These are phyloP conservation scores for Zele albiditarsus DNA, from an alignment of 2,888 invertebrate genomes.

Conservation along the genomic window DNA sequence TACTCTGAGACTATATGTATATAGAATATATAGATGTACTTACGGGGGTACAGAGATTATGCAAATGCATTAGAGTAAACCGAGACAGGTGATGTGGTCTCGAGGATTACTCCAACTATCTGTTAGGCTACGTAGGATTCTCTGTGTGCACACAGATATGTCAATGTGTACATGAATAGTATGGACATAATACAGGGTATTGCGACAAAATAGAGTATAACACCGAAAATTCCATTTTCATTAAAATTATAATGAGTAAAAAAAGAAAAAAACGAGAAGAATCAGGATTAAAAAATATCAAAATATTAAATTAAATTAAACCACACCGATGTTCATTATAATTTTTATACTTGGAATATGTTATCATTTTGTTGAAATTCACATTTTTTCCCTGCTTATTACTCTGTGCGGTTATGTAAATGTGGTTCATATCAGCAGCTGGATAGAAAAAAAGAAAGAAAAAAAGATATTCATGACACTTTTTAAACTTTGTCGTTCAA, in stretches of 20 bases:
- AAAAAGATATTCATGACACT: background rate
- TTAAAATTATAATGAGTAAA: background rate
- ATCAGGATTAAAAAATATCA: background rate
- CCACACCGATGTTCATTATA: background rate
- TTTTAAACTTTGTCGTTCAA: background rate
- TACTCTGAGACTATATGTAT: slow-evolving; percentile 33
- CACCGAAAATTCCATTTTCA: background rate
- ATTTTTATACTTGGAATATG: background rate
- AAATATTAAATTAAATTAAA: background rate
- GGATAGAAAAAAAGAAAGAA: background rate
- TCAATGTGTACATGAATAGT: background rate
- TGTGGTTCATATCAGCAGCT: background rate
- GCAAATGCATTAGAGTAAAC: slow-evolving; percentile 54
- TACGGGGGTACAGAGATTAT: slow-evolving; percentile 51
- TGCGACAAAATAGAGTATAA: background rate
- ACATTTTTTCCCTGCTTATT: background rate
- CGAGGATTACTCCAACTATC: slow-evolving; percentile 51
- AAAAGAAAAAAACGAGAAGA: background rate
- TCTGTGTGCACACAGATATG: background rate
- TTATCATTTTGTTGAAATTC: background rate
- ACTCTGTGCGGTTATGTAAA: background rate
- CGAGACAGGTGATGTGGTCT: slow-evolving; percentile 54
- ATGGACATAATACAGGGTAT: background rate
- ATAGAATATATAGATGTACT: slow-evolving; percentile 44
- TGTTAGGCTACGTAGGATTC: slow-evolving; percentile 34